Base-by-base conservation (phyloP, 2,113 vertebrate species). In the Menidia beryllina region DNA sequence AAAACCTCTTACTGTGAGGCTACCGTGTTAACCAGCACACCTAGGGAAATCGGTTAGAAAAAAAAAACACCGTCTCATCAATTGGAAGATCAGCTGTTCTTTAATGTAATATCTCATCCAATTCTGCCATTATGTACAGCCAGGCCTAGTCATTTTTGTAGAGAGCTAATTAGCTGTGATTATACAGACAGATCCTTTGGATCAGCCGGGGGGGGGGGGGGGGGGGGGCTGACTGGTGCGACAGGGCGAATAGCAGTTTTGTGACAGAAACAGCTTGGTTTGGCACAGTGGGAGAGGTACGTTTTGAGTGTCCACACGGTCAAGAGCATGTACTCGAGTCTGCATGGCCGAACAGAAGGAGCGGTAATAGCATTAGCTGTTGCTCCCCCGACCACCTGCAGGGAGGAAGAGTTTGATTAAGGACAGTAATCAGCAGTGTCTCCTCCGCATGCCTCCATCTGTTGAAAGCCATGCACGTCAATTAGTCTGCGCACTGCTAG, bases 281-380 rank as follows among this genome's bases (percentile, higher is more conserved):
- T 51, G 23, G 68, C 75, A 34, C 75, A 68, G 80, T 21, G 43
- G 55, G 53, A 53, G 67, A 17, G 23, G 2, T 58, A 55, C 34
- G 17, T 51, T 69, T n/a, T 61, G 15, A 54, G 58, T 69, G 51
- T 52, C 54, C 67, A 47, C 10, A 17, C 55, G 45, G 23, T 74
- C 63, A 23, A 36, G 38, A 25, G 2, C 19, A 66, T 60, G 10
- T 12, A 21, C 8, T 49, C 14, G 23, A 34, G 38, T 41, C 17
- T 36, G 7, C 23, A 9, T 53, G 41, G 7, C 30, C 11, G 54
- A 75, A 69, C 80, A 87, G 86, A 83, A 65, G 17, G 64, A 4
- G 65, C 36, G 19, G 71, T 81, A 86, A 72, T 73, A 67, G 72
- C 65, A 79, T 89, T 86, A 89, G 66, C 54, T 49, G 54, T 23